Base-by-base conservation (phyloP, 2,888 invertebrate genomes). In the Leucoptera coffeella region DNA sequence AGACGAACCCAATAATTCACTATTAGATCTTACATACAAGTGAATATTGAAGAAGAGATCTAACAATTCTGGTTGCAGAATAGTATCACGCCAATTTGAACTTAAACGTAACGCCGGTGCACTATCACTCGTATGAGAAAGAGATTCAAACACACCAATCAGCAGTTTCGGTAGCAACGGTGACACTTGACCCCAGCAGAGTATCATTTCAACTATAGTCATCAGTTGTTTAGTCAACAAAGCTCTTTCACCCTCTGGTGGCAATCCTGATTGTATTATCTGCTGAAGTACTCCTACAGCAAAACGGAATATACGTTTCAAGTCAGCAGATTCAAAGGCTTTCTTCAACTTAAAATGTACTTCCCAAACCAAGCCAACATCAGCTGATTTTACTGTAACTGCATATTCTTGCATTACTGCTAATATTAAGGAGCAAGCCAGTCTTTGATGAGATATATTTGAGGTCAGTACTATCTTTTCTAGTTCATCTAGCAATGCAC, bases 361-460 rank as follows among this genome's bases (percentile, higher is more conserved):
- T 54, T 90, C 90, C 87, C 88, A 92, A 22, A 90, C 82, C 25
- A 93, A 65, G 4, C 91, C 90, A 8, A 90, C 83, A 56, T 89
- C 89, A 15, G 89, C 82, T 2, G 91, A 87, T 45, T 88, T 83
- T 2, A 84, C 80, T 4, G 89, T 86, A 15, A 80, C 85, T 6
- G 88, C 84, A 62, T 89, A 92, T 54, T 93, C 93, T 65, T 88
- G 87, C 73, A 93, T 80, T 24, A 94, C 67, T 7, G 88, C 82
- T 29, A 82, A 73, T 41, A 94, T 80, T 27, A 93, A 76, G 30
- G 85, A 83, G 45, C 91, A 91, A 3, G 90, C 91, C 23, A 92
- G 64, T 37, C 86, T 74, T 78, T 90, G 86, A 29, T 82, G 78
- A 30, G 46, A 52, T 37, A 92, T 79, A 35, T 85, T 81, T 36